Percentiles rank a stretch among this genome's conserved stretches.
phyloP scores from a whole-genome alignment of 2,888 invertebrate genomes.

The Tinea semifulvella region DNA sequence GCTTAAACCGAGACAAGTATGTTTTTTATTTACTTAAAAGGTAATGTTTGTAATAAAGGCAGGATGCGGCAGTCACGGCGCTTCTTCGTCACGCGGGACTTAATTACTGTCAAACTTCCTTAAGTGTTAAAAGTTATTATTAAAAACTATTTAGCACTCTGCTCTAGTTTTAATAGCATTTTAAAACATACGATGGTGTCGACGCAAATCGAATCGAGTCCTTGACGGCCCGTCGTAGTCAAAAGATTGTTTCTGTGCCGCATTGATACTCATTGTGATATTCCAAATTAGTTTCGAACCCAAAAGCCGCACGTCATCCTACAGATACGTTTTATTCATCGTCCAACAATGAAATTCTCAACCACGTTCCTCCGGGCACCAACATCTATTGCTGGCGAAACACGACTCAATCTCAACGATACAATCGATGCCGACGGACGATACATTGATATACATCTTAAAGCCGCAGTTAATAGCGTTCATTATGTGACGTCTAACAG shows the following conservation, averaged over 20 bases:
- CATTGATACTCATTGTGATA: slow-evolving; percentile 62
- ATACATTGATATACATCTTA: slow-evolving; percentile 36
- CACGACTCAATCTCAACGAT: slow-evolving; percentile 40
- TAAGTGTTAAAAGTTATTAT: slow-evolving; percentile 15
- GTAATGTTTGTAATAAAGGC: slow-evolving; percentile 39
- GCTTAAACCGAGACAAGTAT: slow-evolving; percentile 31
- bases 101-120: slow-evolving; percentile 42
- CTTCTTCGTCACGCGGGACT: slow-evolving; percentile 41
- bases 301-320: slow-evolving; percentile 58
- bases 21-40: slow-evolving; percentile 36
- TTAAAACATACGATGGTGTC: too few species aligned
- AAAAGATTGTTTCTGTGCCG: slow-evolving; percentile 55
- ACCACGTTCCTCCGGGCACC: slow-evolving; percentile 57
- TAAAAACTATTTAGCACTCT: background rate
- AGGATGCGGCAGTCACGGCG: slow-evolving; percentile 59
- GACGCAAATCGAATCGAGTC: background rate
- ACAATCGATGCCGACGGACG: slow-evolving; percentile 30
- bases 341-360: slow-evolving; percentile 53
- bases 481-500: slow-evolving; percentile 37
- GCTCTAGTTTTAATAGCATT: too few species aligned
- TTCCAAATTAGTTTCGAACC: slow-evolving; percentile 63
- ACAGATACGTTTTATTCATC: slow-evolving; percentile 51
- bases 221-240: slow-evolving; percentile 34
- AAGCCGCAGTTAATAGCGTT: slow-evolving; percentile 38
- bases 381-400: slow-evolving; percentile 37